phyloP scores from a whole-genome alignment of 2,888 invertebrate genomes.

The Cosmia pyralina region DNA sequence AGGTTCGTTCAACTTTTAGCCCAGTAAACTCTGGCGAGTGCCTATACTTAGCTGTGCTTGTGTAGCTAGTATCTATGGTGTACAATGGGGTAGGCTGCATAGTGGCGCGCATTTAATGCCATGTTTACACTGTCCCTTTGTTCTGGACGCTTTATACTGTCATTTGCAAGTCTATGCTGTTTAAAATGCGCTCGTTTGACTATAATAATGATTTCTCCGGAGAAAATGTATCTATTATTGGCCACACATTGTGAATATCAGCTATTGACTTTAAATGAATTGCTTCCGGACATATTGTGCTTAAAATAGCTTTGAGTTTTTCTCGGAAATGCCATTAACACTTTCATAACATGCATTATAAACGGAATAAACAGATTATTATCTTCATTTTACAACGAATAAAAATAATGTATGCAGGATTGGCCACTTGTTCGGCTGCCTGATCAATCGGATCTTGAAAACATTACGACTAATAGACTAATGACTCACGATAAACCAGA shows the following conservation, averaged over 20 bases:
- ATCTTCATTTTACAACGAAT: conserved; percentile 4
- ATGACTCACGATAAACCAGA: conserved; percentile 30
- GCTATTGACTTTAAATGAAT: conserved; percentile 44
- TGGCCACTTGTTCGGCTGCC: neutral
- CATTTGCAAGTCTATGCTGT: conserved; percentile 69
- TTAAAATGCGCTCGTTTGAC: conserved; percentile 55
- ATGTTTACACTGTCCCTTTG: conserved; percentile 79
- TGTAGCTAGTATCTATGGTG: conserved; percentile 71
- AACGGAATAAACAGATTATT: conserved; percentile 8
- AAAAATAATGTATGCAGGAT: neutral
- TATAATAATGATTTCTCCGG: conserved; percentile 55
- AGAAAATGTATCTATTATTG: conserved; percentile 49
- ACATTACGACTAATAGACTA: conserved; percentile 16
- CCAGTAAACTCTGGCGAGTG: conserved; percentile 88
- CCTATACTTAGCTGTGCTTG: conserved; percentile 73
- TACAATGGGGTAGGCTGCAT: conserved; percentile 72
- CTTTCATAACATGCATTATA: conserved; percentile 3
- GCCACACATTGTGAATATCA: conserved; percentile 34
- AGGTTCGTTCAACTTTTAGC: conserved; percentile 90
- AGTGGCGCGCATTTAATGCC: conserved; percentile 71
- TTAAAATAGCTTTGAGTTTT: conserved; percentile 25
- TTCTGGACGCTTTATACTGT: conserved; percentile 69
- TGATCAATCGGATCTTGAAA: conserved; percentile 25
- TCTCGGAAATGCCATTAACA: conserved; percentile 15
- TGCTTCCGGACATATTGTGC: conserved; percentile 32